A percentile compares a stretch with the other conserved stretches of the same genome.
Conservation (phyloP, 2,797 vertebrate species). For the Sebastiscus albofasciatus region DNA sequence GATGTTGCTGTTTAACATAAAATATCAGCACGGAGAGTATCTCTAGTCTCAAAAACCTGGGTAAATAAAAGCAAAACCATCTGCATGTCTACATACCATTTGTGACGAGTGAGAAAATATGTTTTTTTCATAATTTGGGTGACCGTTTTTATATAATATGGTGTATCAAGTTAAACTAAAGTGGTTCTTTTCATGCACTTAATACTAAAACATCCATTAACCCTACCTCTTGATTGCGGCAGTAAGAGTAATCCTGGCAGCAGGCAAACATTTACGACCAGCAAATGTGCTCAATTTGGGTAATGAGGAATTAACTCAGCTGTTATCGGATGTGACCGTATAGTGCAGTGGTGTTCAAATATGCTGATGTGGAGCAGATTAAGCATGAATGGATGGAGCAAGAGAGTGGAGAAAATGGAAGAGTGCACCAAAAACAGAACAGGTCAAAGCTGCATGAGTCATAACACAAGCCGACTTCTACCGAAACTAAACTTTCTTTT, state of each 20-base stretch:
- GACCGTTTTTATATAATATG: slow-evolving; percentile 2
- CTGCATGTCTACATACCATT: slow-evolving; percentile 7
- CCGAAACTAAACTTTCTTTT: slow-evolving; percentile 35
- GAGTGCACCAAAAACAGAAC: slow-evolving; percentile 30
- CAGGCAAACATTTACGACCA: slow-evolving; percentile 24
- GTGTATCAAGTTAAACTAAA: slow-evolving; percentile 19
- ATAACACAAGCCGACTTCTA: slow-evolving; percentile 43
- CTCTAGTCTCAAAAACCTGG: neutral
- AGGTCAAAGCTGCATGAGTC: slow-evolving; percentile 61
- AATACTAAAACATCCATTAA: slow-evolving; percentile 35
- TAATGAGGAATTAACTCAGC: slow-evolving; percentile 40
- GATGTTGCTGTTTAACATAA: neutral
- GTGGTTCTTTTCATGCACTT: slow-evolving; percentile 17
- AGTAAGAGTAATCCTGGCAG: slow-evolving; percentile 22
- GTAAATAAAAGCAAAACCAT: slow-evolving; percentile 1
- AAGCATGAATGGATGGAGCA: slow-evolving; percentile 49
- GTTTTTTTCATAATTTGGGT: neutral
- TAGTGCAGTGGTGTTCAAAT: slow-evolving; percentile 31
- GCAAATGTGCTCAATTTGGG: slow-evolving; percentile 34
- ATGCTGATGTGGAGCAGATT: slow-evolving; percentile 47
- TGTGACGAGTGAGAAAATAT: neutral
- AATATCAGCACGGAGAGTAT: neutral
- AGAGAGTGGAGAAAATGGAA: slow-evolving; percentile 27
- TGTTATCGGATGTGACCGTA: slow-evolving; percentile 30
- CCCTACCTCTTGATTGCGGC: slow-evolving; percentile 20